Conservation (phyloP, 2,113 vertebrate genomes). For the Rhinoderma darwinii region DNA sequence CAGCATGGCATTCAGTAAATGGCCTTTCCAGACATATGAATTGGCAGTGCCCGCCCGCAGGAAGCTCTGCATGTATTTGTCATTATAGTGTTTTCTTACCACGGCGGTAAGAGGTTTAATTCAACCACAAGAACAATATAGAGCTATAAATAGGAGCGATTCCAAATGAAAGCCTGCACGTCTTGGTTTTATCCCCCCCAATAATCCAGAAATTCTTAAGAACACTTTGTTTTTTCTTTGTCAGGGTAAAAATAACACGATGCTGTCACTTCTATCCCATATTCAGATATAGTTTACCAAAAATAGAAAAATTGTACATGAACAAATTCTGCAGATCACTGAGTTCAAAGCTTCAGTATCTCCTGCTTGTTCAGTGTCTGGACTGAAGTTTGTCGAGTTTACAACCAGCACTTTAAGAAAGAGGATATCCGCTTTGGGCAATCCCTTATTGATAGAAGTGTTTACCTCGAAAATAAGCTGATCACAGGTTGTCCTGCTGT, state of each 20-base stretch:
- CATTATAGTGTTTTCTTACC: neutral
- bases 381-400: no score
- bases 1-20: neutral
- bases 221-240: neutral
- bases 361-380: neutral
- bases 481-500: neutral
- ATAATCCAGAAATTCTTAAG: neutral
- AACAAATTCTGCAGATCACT: no score
- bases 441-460: neutral
- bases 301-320: no score
- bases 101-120: neutral
- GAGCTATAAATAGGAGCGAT: constrained; percentile 37
- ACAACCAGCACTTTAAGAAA: neutral
- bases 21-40: constrained; percentile 12
- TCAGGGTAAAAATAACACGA: neutral
- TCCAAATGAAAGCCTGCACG: neutral
- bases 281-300: no score
- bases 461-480: neutral
- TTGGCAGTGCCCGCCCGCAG: constrained; percentile 20
- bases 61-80: neutral
- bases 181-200: neutral
- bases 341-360: neutral
- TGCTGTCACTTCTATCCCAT: neutral
- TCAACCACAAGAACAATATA: constrained; percentile 34
- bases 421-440: neutral